Evolutionary conservation across 2,888 invertebrate genomes (phyloP).

Genomic region (Pseudococcus jackbeardsleyi): DNA sequence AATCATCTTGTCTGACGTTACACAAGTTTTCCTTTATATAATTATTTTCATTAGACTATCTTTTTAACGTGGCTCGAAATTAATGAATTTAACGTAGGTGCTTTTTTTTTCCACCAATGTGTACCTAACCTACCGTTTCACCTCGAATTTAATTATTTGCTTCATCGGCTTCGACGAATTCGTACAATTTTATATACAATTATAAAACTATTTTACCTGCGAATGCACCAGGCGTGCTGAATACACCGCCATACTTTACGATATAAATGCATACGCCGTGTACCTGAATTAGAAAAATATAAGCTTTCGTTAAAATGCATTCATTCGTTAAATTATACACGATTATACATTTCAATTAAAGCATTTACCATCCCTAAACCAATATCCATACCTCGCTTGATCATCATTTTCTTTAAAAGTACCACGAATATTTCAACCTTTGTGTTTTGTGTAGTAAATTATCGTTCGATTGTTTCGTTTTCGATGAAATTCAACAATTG

Average conservation of each 20-base stretch:
- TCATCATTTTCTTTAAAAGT: neutral
- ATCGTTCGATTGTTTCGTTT: constrained; percentile 10
- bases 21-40: constrained; percentile 1
- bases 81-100: constrained; percentile 1
- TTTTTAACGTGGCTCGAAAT: constrained; percentile 6
- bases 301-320: constrained; percentile 22
- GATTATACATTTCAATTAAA: constrained; percentile 38
- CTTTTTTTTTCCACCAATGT: neutral
- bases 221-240: neutral
- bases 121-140: neutral
- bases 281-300: constrained; percentile 1
- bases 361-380: neutral
- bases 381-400: neutral
- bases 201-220: neutral
- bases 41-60: constrained; percentile 20
- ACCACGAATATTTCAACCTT: neutral
- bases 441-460: neutral
- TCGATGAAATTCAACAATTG: constrained; percentile 14
- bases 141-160: constrained; percentile 1
- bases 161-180: neutral
- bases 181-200: neutral
- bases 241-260: neutral
- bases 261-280: neutral
- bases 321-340: constrained; percentile 34
- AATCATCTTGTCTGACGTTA: constrained; percentile 22